Base-by-base conservation (phyloP, 2,113 vertebrate species). In the Chaetorhynchus papuensis region DNA sequence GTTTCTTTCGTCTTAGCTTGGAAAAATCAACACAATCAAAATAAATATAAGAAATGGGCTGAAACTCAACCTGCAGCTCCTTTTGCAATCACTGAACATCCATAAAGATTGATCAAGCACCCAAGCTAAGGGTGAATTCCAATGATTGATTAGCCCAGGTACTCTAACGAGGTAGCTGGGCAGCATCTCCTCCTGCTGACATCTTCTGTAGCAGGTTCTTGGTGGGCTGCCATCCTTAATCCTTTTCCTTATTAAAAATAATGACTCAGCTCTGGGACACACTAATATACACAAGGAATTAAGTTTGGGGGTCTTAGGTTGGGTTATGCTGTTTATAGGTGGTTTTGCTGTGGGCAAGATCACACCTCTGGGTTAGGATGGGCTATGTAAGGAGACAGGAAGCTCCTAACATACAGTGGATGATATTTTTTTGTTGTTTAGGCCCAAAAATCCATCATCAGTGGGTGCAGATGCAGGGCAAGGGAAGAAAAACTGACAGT, bases 11-110 rank as follows among this genome's bases (percentile, higher is more conserved):
- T 26, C 54, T 63, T 13, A 57, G 79, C 75, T 66, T 65, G 45
- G 68, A 86, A 93, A 92, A 92, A 80, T 77, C 88, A 74, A 18
- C 83, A 74, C 63, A 70, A 77, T 54, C 79, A 65, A 83, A 94
- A 86, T 57, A 93, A 93, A 69, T 60, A 54, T 0, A 50, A 65
- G 42, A 70, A 92, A 86, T 33, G 24, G 68, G 33, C 7, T 83
- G 54, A 63, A 92, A 57, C 18, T 61, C 75, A 74, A 11, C n/a
- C n/a, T 57, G 41, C 11, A 37, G 30, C 12, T 90, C 63, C 50
- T 61, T 61, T 17, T 59, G 33, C 39, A 42, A 42, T 59, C 37
- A 17, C 17, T 63, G 70, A 83, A 83, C 35, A 21, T 13, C 63
- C 11, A 0, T 19, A 57, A 39, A 39, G 57, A 80, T 57, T 88